Percentiles rank a stretch among this genome's conserved stretches.
Conservation (phyloP, 1,140 invertebrate genomes). For the Pachyrhynchus sulphureomaculatus region DNA sequence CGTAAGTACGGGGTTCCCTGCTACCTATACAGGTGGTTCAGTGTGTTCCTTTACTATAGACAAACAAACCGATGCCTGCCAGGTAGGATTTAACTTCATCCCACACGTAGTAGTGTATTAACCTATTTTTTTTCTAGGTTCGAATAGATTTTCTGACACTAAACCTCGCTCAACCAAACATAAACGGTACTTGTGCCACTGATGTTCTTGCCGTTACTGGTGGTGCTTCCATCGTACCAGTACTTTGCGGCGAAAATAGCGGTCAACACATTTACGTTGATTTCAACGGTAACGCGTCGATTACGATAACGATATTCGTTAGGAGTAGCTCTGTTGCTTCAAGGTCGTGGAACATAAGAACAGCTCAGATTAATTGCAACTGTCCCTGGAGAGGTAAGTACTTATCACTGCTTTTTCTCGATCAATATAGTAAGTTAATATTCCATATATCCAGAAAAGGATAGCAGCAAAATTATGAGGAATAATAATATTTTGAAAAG, state of each 20-base stretch:
- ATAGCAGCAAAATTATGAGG: no score
- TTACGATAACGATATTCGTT: constrained; percentile 69
- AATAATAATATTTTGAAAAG: no score
- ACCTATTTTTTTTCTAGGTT: constrained; percentile 57
- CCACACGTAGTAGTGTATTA: background rate
- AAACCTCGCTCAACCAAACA: constrained; percentile 69
- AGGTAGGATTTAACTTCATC: constrained; percentile 56
- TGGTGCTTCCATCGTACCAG: constrained; percentile 62
- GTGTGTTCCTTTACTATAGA: constrained; percentile 69
- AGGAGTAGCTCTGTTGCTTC: constrained; percentile 56
- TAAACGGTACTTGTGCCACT: constrained; percentile 67
- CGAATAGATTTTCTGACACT: constrained; percentile 78
- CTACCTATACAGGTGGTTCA: constrained; percentile 64
- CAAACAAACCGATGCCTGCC: constrained; percentile 70
- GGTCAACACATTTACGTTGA: constrained; percentile 81
- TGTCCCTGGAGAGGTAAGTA: constrained; percentile 61
- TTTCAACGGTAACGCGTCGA: constrained; percentile 67
- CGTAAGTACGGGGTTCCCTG: constrained; percentile 71
- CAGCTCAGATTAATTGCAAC: constrained; percentile 72
- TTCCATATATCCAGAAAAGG: no score
- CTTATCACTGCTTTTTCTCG: no score
- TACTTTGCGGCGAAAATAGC: constrained; percentile 79
- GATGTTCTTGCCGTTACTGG: constrained; percentile 73
- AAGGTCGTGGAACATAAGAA: constrained; percentile 74
- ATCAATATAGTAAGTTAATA: no score